These are phyloP conservation scores for Hemitrygon akajei DNA, from an alignment of 2,797 vertebrate species.

Conservation along the genomic window DNA sequence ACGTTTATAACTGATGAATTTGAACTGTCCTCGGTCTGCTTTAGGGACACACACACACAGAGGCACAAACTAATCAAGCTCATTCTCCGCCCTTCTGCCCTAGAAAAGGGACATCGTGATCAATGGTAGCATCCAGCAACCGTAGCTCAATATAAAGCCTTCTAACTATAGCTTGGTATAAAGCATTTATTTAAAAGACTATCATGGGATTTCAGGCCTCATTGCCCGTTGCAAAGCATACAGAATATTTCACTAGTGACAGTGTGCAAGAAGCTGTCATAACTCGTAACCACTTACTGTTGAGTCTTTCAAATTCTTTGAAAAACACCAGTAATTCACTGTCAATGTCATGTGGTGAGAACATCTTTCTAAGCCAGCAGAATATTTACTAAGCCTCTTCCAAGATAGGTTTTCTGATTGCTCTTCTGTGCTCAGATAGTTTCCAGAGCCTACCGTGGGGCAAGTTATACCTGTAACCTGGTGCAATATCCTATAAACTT, in stretches of 20 bases:
- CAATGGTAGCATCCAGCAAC: not conserved
- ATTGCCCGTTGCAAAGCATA: conserved; percentile 16
- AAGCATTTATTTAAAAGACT: conserved; percentile 10
- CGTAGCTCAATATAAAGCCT: not conserved
- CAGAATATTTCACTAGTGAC: conserved; percentile 35
- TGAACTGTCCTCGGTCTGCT: not conserved
- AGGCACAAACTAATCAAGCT: not conserved
- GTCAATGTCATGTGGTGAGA: not conserved
- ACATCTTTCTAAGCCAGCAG: conserved; percentile 1
- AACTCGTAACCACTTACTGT: conserved; percentile 2
- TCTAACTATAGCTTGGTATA: not conserved
- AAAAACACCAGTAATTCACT: conserved; percentile 32
- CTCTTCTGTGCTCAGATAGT: not conserved
- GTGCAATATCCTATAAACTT: not conserved
- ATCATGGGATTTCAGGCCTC: conserved; percentile 3
- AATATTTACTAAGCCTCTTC: not conserved
- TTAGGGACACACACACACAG: not conserved
- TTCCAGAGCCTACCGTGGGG: not conserved
- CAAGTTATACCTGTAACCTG: not conserved
- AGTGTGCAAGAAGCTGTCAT: conserved; percentile 6
- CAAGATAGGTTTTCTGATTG: not conserved
- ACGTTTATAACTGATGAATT: not conserved
- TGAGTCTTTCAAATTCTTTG: not conserved
- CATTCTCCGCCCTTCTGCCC: not conserved
- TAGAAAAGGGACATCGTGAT: not conserved